Percentiles rank a stretch among this genome's conserved stretches.
Conservation (phyloP, 2,797 vertebrate species). For the Syngnathus acus region DNA sequence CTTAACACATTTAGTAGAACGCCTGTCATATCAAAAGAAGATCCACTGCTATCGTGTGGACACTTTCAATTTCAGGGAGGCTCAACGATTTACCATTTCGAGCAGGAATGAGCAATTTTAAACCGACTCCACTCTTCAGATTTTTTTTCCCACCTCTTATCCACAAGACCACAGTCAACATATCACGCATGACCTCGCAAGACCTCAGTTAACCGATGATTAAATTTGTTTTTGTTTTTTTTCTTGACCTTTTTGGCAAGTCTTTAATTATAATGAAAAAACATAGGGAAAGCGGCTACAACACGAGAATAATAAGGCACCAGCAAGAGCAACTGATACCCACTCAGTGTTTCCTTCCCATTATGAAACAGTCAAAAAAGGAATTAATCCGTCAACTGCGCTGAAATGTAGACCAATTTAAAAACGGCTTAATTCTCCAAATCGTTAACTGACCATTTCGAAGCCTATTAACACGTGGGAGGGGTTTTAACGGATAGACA, state of each 20-base stretch:
- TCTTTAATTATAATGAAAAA: background rate
- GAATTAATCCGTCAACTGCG: background rate
- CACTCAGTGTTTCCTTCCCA: background rate
- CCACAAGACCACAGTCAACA: background rate
- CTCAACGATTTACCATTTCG: background rate
- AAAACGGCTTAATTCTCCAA: no score
- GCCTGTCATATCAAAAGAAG: background rate
- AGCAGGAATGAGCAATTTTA: background rate
- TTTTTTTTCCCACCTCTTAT: background rate
- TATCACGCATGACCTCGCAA: background rate
- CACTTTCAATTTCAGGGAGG: background rate
- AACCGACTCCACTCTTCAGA: background rate
- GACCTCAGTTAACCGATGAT: background rate
- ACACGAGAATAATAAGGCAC: constrained; percentile 52
- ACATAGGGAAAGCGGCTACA: constrained; percentile 28
- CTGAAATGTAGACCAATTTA: no score
- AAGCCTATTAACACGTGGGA: no score
- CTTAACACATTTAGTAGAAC: constrained; percentile 1
- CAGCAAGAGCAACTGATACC: constrained; percentile 13
- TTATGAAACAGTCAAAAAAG: background rate
- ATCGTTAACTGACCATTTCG: no score
- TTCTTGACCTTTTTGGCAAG: background rate
- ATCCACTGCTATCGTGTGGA: background rate
- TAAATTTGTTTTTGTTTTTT: background rate
- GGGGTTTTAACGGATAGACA: no score